phyloP scores from a whole-genome alignment of 2,113 vertebrate species.

The Plotosus lineatus region DNA sequence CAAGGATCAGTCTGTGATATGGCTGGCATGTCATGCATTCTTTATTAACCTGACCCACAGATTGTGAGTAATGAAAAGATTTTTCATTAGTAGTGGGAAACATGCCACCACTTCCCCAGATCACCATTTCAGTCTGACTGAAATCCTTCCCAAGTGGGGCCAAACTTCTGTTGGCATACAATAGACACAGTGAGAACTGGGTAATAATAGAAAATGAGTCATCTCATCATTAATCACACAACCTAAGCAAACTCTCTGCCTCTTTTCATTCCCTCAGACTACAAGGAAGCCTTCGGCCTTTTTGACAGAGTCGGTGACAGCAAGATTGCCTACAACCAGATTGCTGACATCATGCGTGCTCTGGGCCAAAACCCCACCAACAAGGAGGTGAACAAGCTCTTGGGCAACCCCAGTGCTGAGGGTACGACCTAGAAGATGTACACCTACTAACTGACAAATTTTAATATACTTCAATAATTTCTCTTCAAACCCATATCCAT shows the following conservation, averaged over 20 bases:
- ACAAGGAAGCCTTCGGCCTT: constrained; percentile 96
- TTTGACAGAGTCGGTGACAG: constrained; percentile 93
- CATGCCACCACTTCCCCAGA: not conserved
- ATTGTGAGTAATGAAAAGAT: not conserved
- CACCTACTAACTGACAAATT: not conserved
- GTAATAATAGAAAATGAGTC: not conserved
- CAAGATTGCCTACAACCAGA: constrained; percentile 91
- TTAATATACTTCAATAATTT: not conserved
- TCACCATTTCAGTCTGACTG: not conserved
- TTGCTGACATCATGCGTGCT: constrained; percentile 92
- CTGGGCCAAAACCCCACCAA: constrained; percentile 99
- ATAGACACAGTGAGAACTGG: not conserved
- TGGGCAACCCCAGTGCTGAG: constrained; percentile 86
- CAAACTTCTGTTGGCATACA: not conserved
- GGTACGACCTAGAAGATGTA: constrained; percentile 68
- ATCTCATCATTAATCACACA: not conserved
- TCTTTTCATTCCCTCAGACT: constrained; percentile 75
- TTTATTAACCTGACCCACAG: constrained; percentile 21
- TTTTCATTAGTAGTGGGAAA: not conserved
- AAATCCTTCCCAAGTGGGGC: not conserved
- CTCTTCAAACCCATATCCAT: not conserved
- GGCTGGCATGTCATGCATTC: not conserved
- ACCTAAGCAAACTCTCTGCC: not conserved
- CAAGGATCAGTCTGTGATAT: not conserved
- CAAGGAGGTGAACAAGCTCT: constrained; percentile 84